Base-by-base conservation (phyloP, 2,113 vertebrate species). In the Pantherophis guttatus region DNA sequence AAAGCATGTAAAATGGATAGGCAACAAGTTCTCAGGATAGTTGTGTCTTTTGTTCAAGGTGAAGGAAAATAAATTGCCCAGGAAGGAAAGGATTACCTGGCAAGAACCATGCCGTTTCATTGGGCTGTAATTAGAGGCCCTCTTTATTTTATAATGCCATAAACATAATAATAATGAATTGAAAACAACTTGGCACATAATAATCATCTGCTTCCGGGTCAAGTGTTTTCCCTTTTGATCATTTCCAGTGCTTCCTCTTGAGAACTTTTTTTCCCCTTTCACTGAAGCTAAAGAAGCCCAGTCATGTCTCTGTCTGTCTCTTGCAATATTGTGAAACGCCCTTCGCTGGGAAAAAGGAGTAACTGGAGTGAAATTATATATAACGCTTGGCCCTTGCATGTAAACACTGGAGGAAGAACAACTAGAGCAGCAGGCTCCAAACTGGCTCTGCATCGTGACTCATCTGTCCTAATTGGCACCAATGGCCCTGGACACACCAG, bases 291-390 rank as follows among this genome's bases (percentile, higher is more conserved):
- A 7, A 81, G 33, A 39, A 53, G 70, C 70, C 44, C 13, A 39
- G 29, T 90, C 89, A 2, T 48, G 59, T 92, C 24, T 87, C 94
- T 87, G n/a, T 39, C 86, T 23, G 58, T 58, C 59, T 12, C 17
- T 0, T 93, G 4, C 8, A 1, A 23, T 55, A 24, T 91, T 94
- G 44, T 94, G 91, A 95, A 94, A 93, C 86, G 1, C 86, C 29
- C 39, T 94, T 94, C 93, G 2, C 23, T 94, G 92, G 91, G 86
- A 52, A 93, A 92, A 44, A 87, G 91, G 75, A 92, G 48, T 88
- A 15, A 91, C 1, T 24, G 48, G 62, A 91, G 24, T 29, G 52
- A 2, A 90, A 93, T 93, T 93, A 93, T 93, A 90, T 50, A 87
- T 87, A 93, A 93, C 62, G 81, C 52, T 90, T 23, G 58, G 75